Evolutionary conservation across 2,888 invertebrate species (phyloP).

Genomic region (Galerucella calmariensis): DNA sequence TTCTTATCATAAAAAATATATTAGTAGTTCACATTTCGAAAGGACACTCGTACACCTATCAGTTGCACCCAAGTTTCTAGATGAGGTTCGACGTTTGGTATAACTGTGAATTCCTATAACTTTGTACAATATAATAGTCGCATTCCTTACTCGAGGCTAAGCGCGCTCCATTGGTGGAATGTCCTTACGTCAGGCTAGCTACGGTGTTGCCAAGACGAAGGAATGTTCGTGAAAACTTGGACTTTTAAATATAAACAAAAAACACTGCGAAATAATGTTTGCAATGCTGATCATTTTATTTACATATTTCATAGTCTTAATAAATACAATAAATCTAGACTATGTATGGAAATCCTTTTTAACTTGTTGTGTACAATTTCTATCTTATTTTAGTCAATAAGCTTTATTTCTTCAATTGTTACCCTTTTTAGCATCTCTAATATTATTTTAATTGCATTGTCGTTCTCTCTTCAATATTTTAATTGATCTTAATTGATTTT

Average conservation of each 20-base stretch:
- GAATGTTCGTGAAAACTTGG: slow-evolving; percentile 14
- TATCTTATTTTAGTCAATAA: too few relatives aligned
- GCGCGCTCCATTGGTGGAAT: slow-evolving; percentile 71
- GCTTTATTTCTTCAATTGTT: too few relatives aligned
- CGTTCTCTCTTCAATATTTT: too few relatives aligned
- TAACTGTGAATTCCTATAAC: slow-evolving; percentile 38
- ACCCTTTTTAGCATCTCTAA: too few relatives aligned
- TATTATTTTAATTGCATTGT: too few relatives aligned
- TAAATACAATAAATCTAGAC: too few relatives aligned
- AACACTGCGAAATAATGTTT: neutral
- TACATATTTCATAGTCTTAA: neutral
- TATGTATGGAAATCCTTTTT: too few relatives aligned
- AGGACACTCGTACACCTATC: neutral
- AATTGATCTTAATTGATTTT: too few relatives aligned
- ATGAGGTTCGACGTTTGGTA: slow-evolving; percentile 32
- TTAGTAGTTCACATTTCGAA: too few relatives aligned
- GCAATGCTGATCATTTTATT: neutral
- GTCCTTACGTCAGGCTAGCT: slow-evolving; percentile 75
- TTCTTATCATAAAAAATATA: too few relatives aligned
- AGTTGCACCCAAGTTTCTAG: slow-evolving; percentile 28
- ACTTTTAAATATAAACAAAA: slow-evolving; percentile 16
- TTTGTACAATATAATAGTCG: slow-evolving; percentile 53
- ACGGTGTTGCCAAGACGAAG: slow-evolving; percentile 26
- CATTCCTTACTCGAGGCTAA: slow-evolving; percentile 64
- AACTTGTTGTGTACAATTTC: too few relatives aligned